A percentile compares a stretch with the other conserved stretches of the same genome.
Evolutionary conservation across 2,113 vertebrate species (phyloP).

Genomic region (Varanus komodoensis): DNA sequence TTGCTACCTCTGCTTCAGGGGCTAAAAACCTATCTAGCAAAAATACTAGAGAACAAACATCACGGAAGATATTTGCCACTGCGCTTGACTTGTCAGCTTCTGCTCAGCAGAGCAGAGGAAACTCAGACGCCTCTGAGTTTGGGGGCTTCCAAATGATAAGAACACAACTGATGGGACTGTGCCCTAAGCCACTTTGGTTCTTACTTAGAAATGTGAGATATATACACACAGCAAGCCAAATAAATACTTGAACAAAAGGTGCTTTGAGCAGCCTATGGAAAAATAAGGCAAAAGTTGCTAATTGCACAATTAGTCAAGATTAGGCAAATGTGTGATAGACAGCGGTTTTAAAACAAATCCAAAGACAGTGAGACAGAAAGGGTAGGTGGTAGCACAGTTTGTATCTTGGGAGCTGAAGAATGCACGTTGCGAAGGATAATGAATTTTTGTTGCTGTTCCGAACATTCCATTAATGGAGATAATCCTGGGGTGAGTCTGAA

Average conservation of each 20-base stretch:
- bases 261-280: neutral
- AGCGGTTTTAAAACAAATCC: neutral
- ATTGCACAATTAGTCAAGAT: neutral
- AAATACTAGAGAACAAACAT: too few relatives aligned
- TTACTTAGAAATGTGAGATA: neutral
- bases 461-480: neutral
- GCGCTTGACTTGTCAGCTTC: too few relatives aligned
- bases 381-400: neutral
- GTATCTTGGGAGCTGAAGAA: neutral
- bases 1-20: neutral
- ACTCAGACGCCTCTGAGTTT: too few relatives aligned
- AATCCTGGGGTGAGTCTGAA: neutral
- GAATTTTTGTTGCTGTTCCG: neutral
- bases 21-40: neutral
- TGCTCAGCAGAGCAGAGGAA: too few relatives aligned
- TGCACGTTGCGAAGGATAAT: neutral
- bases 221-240: neutral
- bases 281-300: neutral
- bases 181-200: neutral
- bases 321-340: neutral
- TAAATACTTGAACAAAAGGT: neutral
- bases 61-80: too few relatives aligned
- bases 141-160: too few relatives aligned
- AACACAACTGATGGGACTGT: too few relatives aligned
- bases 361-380: neutral